A percentile compares a stretch with the other conserved stretches of the same genome.
These are phyloP conservation scores for Tinea trinotella DNA, from an alignment of 2,888 invertebrate genomes.

Conservation along the genomic window DNA sequence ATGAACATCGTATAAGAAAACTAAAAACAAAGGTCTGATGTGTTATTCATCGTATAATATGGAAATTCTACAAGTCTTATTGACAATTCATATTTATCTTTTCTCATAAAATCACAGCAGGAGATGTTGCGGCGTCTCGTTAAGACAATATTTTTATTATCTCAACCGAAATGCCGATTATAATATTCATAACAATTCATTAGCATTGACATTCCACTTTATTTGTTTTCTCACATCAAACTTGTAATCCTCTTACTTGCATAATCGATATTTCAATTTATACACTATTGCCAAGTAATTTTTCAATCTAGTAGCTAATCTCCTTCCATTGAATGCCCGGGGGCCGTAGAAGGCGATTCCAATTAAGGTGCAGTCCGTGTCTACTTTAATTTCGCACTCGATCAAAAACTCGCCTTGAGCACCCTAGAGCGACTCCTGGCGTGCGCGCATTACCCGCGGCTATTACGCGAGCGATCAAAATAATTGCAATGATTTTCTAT, in stretches of 20 bases:
- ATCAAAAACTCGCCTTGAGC: slow-evolving; percentile 19
- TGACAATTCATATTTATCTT: slow-evolving; percentile 48
- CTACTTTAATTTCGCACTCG: slow-evolving; percentile 44
- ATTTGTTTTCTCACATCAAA: neutral
- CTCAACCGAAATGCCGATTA: slow-evolving; percentile 59
- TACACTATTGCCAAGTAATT: slow-evolving; percentile 9
- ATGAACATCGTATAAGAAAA: neutral
- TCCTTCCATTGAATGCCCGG: slow-evolving; percentile 28
- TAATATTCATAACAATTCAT: slow-evolving; percentile 57
- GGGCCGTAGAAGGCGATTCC: slow-evolving; percentile 38
- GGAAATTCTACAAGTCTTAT: slow-evolving; percentile 30
- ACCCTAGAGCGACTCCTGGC: slow-evolving; percentile 15
- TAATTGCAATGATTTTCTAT: neutral
- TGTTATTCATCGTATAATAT: slow-evolving; percentile 14
- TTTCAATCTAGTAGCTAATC: slow-evolving; percentile 16
- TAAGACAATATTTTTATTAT: slow-evolving; percentile 63
- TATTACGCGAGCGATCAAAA: neutral
- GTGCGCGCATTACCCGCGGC: slow-evolving; percentile 10
- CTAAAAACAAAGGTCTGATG: slow-evolving; percentile 12
- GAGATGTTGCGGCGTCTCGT: slow-evolving; percentile 46
- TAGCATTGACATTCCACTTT: slow-evolving; percentile 31
- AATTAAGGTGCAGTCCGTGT: slow-evolving; percentile 56
- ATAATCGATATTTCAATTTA: slow-evolving; percentile 16
- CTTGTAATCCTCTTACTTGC: slow-evolving; percentile 4
- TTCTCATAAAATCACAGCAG: slow-evolving; percentile 63